These are phyloP conservation scores for Aviceda subcristata DNA, from an alignment of 2,113 vertebrate genomes.

Conservation along the genomic window DNA sequence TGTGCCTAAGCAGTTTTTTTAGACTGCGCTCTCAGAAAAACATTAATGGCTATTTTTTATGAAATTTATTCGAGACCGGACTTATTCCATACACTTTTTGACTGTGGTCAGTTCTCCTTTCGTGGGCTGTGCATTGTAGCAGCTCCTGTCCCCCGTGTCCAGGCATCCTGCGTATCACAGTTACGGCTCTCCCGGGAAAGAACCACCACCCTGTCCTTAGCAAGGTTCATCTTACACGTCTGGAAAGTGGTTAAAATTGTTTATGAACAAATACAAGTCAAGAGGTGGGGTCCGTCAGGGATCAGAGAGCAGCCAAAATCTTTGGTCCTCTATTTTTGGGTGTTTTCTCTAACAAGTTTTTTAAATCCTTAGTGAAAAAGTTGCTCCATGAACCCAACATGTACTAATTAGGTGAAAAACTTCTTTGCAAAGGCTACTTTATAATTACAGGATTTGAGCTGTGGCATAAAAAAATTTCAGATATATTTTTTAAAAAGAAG, in stretches of 20 bases:
- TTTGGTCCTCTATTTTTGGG: constrained; percentile 44
- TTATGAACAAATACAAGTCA: neutral
- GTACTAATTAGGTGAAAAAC: constrained; percentile 61
- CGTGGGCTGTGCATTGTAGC: neutral
- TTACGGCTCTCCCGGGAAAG: neutral
- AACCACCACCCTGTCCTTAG: constrained; percentile 3
- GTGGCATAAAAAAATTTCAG: constrained; percentile 62
- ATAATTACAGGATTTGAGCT: constrained; percentile 74
- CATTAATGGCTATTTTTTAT: neutral
- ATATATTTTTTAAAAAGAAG: constrained; percentile 48
- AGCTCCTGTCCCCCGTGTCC: neutral
- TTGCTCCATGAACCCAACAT: neutral
- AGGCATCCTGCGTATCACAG: neutral
- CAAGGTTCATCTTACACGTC: neutral
- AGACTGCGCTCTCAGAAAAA: neutral
- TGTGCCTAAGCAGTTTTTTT: neutral
- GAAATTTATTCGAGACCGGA: neutral
- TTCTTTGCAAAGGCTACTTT: constrained; percentile 28
- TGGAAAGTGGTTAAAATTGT: constrained; percentile 31
- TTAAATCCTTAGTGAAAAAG: neutral
- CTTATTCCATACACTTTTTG: neutral
- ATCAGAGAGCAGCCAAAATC: constrained; percentile 4
- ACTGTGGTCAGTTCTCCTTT: too few species aligned
- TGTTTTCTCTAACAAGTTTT: constrained; percentile 15
- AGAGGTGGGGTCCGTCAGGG: constrained; percentile 9